Conservation (phyloP, 2,113 vertebrate species). For the Bothrops jararaca region DNA sequence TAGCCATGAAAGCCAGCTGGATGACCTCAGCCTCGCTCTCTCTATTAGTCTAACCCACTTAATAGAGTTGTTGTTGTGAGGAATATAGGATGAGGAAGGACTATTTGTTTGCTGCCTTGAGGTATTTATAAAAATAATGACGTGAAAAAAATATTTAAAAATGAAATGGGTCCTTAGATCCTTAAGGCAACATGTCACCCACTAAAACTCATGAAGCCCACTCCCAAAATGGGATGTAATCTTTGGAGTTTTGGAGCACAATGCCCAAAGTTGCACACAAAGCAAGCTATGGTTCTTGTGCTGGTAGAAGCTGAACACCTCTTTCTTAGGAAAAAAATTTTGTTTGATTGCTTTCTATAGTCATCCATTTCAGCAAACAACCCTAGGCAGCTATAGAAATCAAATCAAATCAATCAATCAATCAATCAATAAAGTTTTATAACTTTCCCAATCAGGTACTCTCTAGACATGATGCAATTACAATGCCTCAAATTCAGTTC, state of each 20-base stretch:
- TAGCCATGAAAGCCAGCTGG: neutral
- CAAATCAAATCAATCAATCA: neutral
- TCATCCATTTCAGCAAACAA: neutral
- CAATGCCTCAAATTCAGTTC: neutral
- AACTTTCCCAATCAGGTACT: neutral
- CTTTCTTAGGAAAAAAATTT: neutral
- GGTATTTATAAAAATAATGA: neutral
- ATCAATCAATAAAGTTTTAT: neutral
- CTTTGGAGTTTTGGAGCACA: neutral
- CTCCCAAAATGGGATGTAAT: neutral
- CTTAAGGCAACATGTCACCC: neutral
- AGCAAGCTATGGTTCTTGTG: neutral
- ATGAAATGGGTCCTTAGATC: neutral
- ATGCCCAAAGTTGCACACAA: neutral
- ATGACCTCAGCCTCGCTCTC: neutral
- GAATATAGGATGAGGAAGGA: neutral
- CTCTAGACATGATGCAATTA: neutral
- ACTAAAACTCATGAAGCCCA: neutral
- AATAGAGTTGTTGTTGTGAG: neutral
- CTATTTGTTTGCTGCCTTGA: neutral
- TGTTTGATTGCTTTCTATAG: neutral
- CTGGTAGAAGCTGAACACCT: neutral
- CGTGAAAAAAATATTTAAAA: neutral
- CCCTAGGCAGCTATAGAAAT: neutral
- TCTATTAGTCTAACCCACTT: neutral